Conservation (phyloP, 2,113 vertebrate genomes). For the Barbus barbus region DNA sequence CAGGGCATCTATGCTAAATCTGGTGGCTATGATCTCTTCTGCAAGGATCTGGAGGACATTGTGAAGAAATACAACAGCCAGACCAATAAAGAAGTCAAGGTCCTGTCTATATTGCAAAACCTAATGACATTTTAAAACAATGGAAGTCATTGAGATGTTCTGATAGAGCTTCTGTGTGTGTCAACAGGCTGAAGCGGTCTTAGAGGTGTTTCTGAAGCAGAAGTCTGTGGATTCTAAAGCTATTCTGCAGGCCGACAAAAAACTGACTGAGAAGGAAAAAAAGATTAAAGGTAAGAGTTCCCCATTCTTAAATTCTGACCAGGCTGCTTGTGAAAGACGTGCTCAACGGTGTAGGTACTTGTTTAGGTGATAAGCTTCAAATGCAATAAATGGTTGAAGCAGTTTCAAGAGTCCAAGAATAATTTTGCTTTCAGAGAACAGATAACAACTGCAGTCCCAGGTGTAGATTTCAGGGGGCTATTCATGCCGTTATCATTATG, state of each 20-base stretch:
- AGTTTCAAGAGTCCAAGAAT: no score
- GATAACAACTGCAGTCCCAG: no score
- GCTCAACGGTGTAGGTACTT: neutral
- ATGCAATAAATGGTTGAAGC: neutral
- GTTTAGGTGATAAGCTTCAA: neutral
- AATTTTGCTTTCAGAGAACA: no score
- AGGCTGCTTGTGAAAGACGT: neutral
- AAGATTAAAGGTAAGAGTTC: neutral
- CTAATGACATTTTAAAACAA: neutral
- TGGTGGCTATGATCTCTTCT: slow-evolving; percentile 14
- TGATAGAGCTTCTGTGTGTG: neutral
- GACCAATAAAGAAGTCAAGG: slow-evolving; percentile 7
- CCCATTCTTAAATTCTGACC: neutral
- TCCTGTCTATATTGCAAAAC: neutral
- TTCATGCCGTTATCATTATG: no score
- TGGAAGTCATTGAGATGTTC: neutral
- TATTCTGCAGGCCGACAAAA: slow-evolving; percentile 28
- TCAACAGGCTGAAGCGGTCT: neutral
- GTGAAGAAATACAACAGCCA: neutral
- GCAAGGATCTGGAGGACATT: slow-evolving; percentile 9
- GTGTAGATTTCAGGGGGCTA: no score
- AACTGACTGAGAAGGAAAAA: slow-evolving; percentile 17
- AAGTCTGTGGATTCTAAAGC: slow-evolving; percentile 11
- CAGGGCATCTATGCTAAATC: neutral
- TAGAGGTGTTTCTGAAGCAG: neutral